Evolutionary conservation across 2,888 invertebrate species (phyloP), one percentile per base, ranked within the genome.

Genomic region (Acanthosepion esculentum): DNA sequence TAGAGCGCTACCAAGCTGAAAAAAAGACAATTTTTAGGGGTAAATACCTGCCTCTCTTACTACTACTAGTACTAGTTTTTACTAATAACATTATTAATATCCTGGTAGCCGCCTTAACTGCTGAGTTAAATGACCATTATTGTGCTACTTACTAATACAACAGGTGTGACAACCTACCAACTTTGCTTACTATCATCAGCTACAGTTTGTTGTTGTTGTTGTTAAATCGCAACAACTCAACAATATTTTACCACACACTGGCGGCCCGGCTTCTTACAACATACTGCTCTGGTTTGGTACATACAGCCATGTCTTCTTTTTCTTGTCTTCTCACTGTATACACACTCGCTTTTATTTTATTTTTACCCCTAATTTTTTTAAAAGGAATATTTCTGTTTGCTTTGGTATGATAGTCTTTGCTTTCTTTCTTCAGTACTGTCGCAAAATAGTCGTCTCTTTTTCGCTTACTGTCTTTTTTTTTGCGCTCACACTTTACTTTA

Each of bases 251-350:
- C 78, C 78, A n/a, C 78, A 8, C 78, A 78, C 78, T 33, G 78
- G n/a, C 78, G 78, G n/a, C 78, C 78, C 78, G 78, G n/a, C 78
- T 12, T 78, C 78, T 12, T 78, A n/a, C 78, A 78, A n/a, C 78
- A 78, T 78, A 78, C 78, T 78, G n/a, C 78, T 78, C 78, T 78
- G 78, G 78, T 78, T n/a, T 78, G 78, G 78, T 78, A 78, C 78
- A 8, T 78, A 78, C 78, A 59, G 59, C 59, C 23, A 78, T 78
- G n/a, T 78, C n/a, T 78, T 78, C n/a, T 78, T 78, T 78, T 15
- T n/a, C n/a, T 78, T 78, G 78, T 78, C 33, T 78, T 15, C 78
- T 59, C 59, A 59, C n/a, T 78, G 33, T 78, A 78, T 78, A 33
- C 78, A 12, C n/a, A 78, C 78, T n/a, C n/a, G n/a, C 78, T n/a